These are phyloP conservation scores for Pelecanoides urinatrix DNA, from an alignment of 2,113 vertebrate genomes.

Conservation along the genomic window DNA sequence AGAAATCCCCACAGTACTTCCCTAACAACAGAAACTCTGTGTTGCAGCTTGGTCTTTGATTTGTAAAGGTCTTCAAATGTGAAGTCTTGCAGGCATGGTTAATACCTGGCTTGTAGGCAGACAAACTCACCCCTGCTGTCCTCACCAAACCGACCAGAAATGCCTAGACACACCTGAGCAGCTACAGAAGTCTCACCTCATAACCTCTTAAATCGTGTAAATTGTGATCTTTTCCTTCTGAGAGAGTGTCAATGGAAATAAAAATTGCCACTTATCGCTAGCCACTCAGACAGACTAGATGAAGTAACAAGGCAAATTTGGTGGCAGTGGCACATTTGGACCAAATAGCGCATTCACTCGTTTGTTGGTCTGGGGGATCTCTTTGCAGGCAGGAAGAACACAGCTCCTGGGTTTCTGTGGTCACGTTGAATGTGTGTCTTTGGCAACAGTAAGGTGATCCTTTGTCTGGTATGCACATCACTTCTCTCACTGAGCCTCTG, in stretches of 20 bases:
- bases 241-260: not conserved
- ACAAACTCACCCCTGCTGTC: not conserved
- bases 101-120: not conserved
- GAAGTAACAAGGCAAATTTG: not conserved
- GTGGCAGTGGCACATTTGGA: not conserved
- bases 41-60: not conserved
- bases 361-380: not conserved
- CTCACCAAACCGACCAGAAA: not conserved
- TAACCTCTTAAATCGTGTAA: not conserved
- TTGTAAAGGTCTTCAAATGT: not conserved
- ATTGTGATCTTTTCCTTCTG: not conserved
- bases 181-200: not conserved
- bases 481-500: not conserved
- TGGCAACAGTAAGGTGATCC: not conserved
- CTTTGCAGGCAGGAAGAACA: not conserved
- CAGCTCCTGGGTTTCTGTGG: not conserved
- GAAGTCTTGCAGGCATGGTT: not conserved
- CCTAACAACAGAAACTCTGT: not conserved
- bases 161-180: not conserved
- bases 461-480: not conserved
- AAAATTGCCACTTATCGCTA: not conserved
- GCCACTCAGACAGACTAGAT: not conserved
- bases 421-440: fast-evolving
- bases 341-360: not conserved
- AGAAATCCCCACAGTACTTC: not conserved